Evolutionary conservation across 2,113 vertebrate species (phyloP), one percentile per base, ranked within the genome.

Genomic region (Parus major): DNA sequence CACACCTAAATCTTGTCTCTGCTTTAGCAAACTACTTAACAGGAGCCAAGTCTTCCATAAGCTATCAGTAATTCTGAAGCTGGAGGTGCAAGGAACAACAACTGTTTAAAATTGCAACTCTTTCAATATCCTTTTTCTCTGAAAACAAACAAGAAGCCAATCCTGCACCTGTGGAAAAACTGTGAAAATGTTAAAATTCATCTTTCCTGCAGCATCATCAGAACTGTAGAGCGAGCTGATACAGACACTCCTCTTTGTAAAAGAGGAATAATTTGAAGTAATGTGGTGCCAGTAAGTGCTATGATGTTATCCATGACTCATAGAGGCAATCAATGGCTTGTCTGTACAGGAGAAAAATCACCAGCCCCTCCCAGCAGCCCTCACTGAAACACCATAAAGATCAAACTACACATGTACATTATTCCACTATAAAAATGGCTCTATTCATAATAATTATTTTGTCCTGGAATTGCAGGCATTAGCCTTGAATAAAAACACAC

Each of bases 231-330:
- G 4, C 47, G n/a, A 87, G 89, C 77, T 95, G 73, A 85, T 64
- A 64, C 76, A 92, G 94, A 83, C 92, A 80, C 88, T 95, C 90
- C 85, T 93, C 95, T 96, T 94, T 93, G 56, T 75, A 80, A 96
- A 88, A 95, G 91, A 90, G 71, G 79, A 97, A 94, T 95, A 63
- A 96, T 95, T 96, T 94, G 90, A 96, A 96, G 79, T 85, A 93
- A 94, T 50, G 94, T 49, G 79, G 93, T 96, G 93, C 94, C 94
- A 96, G 92, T 95, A 89, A 96, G 93, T 95, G 49, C 93, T 86
- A 42, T 93, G 95, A 96, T 96, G 93, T 94, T 94, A 96, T 49
- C 93, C 79, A 81, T 95, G 94, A 96, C 87, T 97, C 95, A 97
- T 1, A 70, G 87, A 94, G 56, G 94, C 90, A 95, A 96, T 97